These are phyloP conservation scores for Nothocercus julius DNA, from an alignment of 2,113 vertebrate genomes.

Conservation along the genomic window DNA sequence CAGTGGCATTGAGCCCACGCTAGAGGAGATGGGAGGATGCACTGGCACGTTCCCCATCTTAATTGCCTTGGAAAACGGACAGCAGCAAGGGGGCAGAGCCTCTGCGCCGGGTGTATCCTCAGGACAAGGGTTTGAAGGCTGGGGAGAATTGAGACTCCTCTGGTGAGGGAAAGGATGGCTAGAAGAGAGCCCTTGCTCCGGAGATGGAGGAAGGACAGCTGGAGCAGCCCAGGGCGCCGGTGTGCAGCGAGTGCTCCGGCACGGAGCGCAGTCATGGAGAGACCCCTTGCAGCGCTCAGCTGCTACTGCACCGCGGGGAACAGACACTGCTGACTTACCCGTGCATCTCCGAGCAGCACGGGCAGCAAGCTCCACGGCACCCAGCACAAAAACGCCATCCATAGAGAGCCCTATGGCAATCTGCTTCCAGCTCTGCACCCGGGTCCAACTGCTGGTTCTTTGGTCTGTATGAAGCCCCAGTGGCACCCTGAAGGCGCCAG, in stretches of 20 bases:
- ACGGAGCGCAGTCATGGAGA: not conserved
- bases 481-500: fast-evolving
- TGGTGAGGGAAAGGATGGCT: not conserved
- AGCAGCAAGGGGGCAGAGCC: not conserved
- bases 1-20: fast-evolving
- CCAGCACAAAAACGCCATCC: not conserved
- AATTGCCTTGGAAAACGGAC: fast-evolving
- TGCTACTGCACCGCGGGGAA: constrained; percentile 31
- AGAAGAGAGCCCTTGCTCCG: fast-evolving
- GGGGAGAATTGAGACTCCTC: not conserved
- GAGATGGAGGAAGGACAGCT: not conserved
- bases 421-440: not conserved
- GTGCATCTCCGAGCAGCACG: fast-evolving
- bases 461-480: fast-evolving
- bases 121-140: not conserved
- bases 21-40: fast-evolving
- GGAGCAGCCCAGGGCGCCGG: fast-evolving
- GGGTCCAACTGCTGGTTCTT: not conserved
- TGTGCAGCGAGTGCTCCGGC: fast-evolving
- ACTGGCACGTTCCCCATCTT: fast-evolving
- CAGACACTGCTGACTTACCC: not conserved
- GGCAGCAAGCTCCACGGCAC: not conserved
- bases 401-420: not conserved
- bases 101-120: not conserved
- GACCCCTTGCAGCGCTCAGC: constrained; percentile 52